Conservation (phyloP, 2,888 invertebrate genomes). For the Hyalella azteca region DNA sequence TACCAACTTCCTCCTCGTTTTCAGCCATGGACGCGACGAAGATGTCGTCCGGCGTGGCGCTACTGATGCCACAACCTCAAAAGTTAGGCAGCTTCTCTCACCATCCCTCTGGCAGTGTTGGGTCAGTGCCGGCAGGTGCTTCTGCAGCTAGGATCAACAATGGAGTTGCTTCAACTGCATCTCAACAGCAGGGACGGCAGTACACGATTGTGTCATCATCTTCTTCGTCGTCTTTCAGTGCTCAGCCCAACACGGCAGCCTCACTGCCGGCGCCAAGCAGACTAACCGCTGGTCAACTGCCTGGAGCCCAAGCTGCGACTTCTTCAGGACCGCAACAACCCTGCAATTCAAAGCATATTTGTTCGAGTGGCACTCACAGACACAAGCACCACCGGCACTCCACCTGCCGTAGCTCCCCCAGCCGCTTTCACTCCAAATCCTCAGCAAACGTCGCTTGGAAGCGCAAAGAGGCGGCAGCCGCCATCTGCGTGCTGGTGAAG, state of each 20-base stretch:
- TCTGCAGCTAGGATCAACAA: not conserved
- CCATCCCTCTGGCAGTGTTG: not conserved
- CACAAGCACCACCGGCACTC: conserved; percentile 3
- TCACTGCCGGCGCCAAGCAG: not conserved
- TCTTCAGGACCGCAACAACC: not conserved
- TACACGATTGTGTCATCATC: conserved; percentile 14
- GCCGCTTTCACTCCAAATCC: not conserved
- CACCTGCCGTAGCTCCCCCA: not conserved
- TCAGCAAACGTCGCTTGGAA: not conserved
- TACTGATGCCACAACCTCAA: not conserved
- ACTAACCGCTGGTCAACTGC: not conserved
- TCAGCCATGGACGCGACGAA: not conserved
- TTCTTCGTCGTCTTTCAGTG: conserved; percentile 18
- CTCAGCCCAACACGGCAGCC: not conserved
- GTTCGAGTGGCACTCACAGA: not conserved
- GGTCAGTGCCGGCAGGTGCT: not conserved
- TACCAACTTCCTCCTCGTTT: not conserved
- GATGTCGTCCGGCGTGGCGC: not conserved
- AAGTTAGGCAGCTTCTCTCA: not conserved
- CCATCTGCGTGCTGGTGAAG: conserved; percentile 67
- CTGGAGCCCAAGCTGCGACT: not conserved
- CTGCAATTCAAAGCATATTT: not conserved
- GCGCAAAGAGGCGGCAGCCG: conserved; percentile 62
- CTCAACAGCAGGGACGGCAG: not conserved
- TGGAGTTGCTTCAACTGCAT: not conserved